phyloP scores from a whole-genome alignment of 2,113 vertebrate species.

The Chamaea fasciata region DNA sequence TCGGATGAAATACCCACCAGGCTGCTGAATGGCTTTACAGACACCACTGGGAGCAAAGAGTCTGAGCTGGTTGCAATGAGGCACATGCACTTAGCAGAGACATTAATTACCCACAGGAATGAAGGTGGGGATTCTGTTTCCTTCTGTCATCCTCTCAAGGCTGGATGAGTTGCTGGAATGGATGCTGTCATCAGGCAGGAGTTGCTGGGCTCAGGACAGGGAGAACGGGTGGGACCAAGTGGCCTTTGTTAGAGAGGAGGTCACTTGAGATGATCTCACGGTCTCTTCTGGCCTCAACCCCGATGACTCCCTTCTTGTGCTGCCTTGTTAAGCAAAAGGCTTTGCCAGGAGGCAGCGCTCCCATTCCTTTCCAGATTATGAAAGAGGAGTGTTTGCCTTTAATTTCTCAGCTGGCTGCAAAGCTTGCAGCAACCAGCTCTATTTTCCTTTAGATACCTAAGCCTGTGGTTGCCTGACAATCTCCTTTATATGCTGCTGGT shows the following conservation, averaged over 20 bases:
- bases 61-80: not conserved
- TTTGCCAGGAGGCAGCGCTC: slow-evolving; percentile 10
- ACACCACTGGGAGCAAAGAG: not conserved
- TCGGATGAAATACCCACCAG: not conserved
- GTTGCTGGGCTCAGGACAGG: not conserved
- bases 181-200: slow-evolving; percentile 5
- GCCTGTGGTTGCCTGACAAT: not conserved
- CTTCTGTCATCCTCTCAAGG: not conserved
- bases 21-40: not conserved
- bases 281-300: not conserved
- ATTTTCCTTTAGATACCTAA: not conserved
- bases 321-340: slow-evolving; percentile 2
- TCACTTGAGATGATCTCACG: not conserved
- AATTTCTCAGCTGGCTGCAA: not conserved
- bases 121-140: not conserved
- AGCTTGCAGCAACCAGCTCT: not conserved
- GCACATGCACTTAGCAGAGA: not conserved
- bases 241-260: not conserved
- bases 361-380: not conserved
- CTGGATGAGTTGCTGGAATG: not conserved
- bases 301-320: not conserved
- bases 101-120: not conserved
- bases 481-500: not conserved
- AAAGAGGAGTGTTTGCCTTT: not conserved
- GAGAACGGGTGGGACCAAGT: not conserved